These are phyloP conservation scores for Cerceris ruficornis DNA, from an alignment of 2,888 invertebrate genomes.

Conservation along the genomic window DNA sequence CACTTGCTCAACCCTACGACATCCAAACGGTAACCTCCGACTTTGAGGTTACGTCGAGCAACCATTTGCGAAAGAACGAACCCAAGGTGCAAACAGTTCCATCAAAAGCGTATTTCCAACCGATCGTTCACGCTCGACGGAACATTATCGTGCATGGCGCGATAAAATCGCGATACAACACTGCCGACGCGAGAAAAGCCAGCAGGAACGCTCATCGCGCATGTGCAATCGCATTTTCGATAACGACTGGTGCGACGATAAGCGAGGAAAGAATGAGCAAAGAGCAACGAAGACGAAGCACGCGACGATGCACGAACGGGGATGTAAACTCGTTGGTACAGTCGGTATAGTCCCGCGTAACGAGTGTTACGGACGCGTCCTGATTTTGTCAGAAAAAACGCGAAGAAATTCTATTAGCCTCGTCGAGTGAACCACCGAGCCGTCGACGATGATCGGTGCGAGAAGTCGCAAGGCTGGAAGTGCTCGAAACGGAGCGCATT, in stretches of 20 bases:
- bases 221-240: not conserved
- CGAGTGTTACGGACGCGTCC: constrained; percentile 16
- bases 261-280: not conserved
- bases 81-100: too few species aligned
- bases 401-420: not conserved
- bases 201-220: constrained; percentile 2
- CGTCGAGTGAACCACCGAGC: not conserved
- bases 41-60: too few species aligned
- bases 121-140: not conserved
- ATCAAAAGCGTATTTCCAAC: too few species aligned
- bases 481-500: constrained; percentile 4
- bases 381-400: constrained; percentile 7
- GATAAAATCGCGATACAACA: not conserved
- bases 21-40: too few species aligned
- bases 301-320: constrained; percentile 26
- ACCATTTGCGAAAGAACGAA: too few species aligned
- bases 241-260: constrained; percentile 8
- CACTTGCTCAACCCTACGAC: too few species aligned
- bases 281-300: constrained; percentile 9
- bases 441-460: constrained; percentile 3
- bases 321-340: constrained; percentile 18
- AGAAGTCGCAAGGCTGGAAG: not conserved
- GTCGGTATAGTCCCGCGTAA: constrained; percentile 8
- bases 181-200: not conserved
- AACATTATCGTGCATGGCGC: not conserved